phyloP scores from a whole-genome alignment of 2,113 vertebrate species.

The Tauraco erythrolophus region DNA sequence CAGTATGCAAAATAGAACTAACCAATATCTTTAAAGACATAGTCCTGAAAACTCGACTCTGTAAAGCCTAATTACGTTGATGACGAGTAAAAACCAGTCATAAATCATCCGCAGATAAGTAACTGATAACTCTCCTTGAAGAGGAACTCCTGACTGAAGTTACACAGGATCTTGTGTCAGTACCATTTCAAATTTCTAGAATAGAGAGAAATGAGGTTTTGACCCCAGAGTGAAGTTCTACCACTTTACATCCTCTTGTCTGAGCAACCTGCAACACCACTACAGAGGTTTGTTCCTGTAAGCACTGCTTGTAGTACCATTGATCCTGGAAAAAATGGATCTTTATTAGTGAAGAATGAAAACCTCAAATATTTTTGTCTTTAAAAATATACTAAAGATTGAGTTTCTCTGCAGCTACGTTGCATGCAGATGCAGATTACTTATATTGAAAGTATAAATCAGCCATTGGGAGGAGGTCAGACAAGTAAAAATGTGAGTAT shows the following conservation, averaged over 20 bases:
- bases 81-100: not conserved
- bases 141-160: not conserved
- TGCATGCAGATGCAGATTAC: not conserved
- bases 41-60: not conserved
- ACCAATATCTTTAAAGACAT: not conserved
- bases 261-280: not conserved
- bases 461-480: not conserved
- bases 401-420: not conserved
- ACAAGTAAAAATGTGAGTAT: too few species aligned
- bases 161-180: not conserved
- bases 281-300: not conserved
- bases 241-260: not conserved
- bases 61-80: not conserved
- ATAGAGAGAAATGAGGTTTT: not conserved
- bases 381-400: not conserved
- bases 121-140: not conserved
- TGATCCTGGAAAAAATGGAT: not conserved
- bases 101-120: not conserved
- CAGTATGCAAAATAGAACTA: not conserved
- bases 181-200: not conserved
- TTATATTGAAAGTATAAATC: not conserved
- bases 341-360: not conserved
- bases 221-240: not conserved
- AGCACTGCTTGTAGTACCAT: not conserved
- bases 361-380: not conserved